Conservation (phyloP, 1,140 invertebrate genomes). For the Diabrotica undecimpunctata region DNA sequence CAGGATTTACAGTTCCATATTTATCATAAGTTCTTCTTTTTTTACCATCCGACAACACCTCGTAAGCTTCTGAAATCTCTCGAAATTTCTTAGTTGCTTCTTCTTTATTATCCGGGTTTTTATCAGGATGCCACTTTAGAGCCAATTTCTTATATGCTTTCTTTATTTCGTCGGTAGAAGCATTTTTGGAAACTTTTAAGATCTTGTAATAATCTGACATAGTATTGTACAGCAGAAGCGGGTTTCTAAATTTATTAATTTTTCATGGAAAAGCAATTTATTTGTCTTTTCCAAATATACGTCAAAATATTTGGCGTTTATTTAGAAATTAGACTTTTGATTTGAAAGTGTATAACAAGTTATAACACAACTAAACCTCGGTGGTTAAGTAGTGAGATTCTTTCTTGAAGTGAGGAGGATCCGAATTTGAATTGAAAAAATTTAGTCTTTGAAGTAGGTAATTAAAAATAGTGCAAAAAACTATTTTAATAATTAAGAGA, state of each 20-base stretch:
- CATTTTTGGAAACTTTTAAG: constrained; percentile 8
- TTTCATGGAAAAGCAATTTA: neutral
- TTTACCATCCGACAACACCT: constrained; percentile 70
- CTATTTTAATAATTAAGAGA: too few species aligned
- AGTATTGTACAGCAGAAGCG: neutral
- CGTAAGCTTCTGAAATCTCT: constrained; percentile 83
- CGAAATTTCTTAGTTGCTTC: constrained; percentile 7
- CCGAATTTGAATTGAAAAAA: too few species aligned
- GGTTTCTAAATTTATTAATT: neutral
- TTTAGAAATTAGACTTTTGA: too few species aligned
- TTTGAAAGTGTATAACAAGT: too few species aligned
- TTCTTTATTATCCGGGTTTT: constrained; percentile 13
- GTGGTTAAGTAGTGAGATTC: too few species aligned
- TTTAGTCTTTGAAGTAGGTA: too few species aligned
- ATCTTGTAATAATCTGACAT: constrained; percentile 15
- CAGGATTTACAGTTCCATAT: constrained; percentile 66
- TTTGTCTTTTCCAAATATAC: neutral
- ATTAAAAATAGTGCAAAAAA: too few species aligned
- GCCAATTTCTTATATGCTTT: constrained; percentile 12
- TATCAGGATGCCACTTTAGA: constrained; percentile 17
- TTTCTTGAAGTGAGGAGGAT: too few species aligned
- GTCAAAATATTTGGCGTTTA: neutral
- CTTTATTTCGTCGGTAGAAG: constrained; percentile 11
- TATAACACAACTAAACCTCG: too few species aligned
- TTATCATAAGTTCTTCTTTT: constrained; percentile 70